Evolutionary conservation across 2,113 vertebrate genomes (phyloP).

Genomic region (Pomatostomus ruficeps): DNA sequence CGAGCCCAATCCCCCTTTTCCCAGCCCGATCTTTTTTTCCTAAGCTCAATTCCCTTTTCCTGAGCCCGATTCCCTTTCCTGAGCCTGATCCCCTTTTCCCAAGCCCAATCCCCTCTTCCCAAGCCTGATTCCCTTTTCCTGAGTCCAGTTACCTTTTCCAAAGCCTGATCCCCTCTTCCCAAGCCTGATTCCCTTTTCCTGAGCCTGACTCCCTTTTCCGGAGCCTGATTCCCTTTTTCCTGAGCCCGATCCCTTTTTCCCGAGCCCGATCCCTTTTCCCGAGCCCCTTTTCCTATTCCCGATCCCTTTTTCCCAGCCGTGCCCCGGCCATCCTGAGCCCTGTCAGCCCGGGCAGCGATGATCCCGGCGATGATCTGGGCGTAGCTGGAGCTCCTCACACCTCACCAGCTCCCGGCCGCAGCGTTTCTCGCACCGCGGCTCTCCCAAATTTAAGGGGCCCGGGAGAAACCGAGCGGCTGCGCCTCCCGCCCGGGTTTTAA

Average conservation of each 20-base stretch:
- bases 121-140: too few relatives aligned
- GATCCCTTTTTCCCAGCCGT: too few relatives aligned
- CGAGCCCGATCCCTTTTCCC: too few relatives aligned
- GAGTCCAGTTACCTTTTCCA: too few relatives aligned
- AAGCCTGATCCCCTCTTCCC: too few relatives aligned
- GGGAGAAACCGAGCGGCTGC: neutral
- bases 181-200: too few relatives aligned
- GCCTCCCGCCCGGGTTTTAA: neutral
- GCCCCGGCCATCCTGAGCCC: neutral
- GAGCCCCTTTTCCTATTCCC: neutral
- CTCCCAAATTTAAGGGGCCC: conserved; percentile 28
- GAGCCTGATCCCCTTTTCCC: neutral
- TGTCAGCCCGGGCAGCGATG: neutral
- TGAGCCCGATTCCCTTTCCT: too few relatives aligned
- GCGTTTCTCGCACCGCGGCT: neutral
- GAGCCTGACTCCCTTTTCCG: too few relatives aligned
- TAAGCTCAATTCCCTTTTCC: neutral
- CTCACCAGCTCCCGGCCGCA: neutral
- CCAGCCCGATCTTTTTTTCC: neutral
- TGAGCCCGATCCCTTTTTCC: too few relatives aligned
- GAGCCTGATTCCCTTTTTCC: too few relatives aligned
- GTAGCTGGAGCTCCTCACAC: neutral
- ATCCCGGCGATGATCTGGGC: neutral
- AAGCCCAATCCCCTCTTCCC: neutral
- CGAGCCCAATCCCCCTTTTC: too few relatives aligned